phyloP scores from a whole-genome alignment of 2,888 invertebrate genomes.

The Drosophila birchii region DNA sequence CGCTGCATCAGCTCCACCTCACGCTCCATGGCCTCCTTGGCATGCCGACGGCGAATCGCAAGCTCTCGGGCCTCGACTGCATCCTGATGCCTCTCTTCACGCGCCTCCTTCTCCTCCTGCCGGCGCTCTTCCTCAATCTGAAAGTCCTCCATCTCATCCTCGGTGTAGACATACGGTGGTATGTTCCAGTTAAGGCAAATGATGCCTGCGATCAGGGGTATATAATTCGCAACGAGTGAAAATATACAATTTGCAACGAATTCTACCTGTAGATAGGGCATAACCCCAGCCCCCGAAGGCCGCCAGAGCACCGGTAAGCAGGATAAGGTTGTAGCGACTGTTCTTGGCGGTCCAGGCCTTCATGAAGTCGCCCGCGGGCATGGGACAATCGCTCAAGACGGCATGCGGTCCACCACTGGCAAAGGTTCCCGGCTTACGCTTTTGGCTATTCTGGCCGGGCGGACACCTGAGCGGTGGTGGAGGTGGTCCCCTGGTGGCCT shows the following conservation, averaged over 20 bases:
- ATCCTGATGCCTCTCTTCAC: slow-evolving; percentile 48
- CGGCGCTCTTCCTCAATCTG: slow-evolving; percentile 57
- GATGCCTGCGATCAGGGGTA: neutral
- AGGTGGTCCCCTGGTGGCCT: neutral
- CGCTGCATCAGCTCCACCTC: slow-evolving; percentile 68
- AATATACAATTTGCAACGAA: neutral
- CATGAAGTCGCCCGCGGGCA: slow-evolving; percentile 59
- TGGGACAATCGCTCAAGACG: slow-evolving; percentile 56
- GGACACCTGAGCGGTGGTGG: slow-evolving; percentile 41
- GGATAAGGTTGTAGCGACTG: slow-evolving; percentile 55
- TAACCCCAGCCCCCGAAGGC: slow-evolving; percentile 32
- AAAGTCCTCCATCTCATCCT: slow-evolving; percentile 63
- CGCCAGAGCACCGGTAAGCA: slow-evolving; percentile 49
- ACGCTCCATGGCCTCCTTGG: slow-evolving; percentile 59
- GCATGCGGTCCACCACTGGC: slow-evolving; percentile 65
- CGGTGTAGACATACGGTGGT: slow-evolving; percentile 67
- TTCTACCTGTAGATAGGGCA: slow-evolving; percentile 21
- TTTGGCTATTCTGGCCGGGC: neutral
- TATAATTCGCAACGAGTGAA: neutral
- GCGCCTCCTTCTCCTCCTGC: slow-evolving; percentile 47
- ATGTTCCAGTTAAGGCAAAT: slow-evolving; percentile 22
- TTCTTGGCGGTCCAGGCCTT: slow-evolving; percentile 57
- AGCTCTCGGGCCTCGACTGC: slow-evolving; percentile 52
- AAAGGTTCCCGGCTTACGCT: slow-evolving; percentile 50
- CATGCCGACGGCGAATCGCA: slow-evolving; percentile 59